These are phyloP conservation scores for Meda fulgida DNA, from an alignment of 2,797 vertebrate genomes.

Conservation along the genomic window DNA sequence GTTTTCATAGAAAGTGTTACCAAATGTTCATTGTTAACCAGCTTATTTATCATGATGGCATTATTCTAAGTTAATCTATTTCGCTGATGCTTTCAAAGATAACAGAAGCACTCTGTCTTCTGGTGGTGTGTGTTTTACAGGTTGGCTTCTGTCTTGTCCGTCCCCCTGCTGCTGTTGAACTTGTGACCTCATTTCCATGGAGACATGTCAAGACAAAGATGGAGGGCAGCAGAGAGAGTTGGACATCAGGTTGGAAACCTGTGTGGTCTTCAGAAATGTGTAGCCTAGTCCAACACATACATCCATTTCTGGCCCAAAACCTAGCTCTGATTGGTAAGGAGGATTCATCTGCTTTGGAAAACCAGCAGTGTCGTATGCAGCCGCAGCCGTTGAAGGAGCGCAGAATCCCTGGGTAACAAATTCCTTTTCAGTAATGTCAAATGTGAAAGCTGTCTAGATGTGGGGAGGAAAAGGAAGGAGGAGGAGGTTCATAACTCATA, in stretches of 20 bases:
- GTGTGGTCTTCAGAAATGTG: constrained; percentile 93
- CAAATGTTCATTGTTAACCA: background rate
- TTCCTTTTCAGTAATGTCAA: constrained; percentile 64
- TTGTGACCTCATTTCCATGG: constrained; percentile 89
- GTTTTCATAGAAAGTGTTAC: background rate
- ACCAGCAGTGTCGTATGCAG: constrained; percentile 70
- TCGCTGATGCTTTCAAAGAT: constrained; percentile 6
- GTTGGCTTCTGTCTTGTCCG: constrained; percentile 78
- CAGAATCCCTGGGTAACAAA: constrained; percentile 60
- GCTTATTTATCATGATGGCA: background rate
- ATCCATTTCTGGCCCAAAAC: constrained; percentile 76
- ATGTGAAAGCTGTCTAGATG: constrained; percentile 70
- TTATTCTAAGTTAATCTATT: background rate
- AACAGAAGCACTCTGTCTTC: constrained; percentile 46
- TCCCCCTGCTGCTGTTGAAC: constrained; percentile 93
- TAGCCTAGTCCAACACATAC: constrained; percentile 82
- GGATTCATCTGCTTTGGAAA: constrained; percentile 80
- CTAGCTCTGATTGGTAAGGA: constrained; percentile 78
- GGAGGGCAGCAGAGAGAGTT: constrained; percentile 94
- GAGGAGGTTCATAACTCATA: constrained; percentile 69
- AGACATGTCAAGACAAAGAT: constrained; percentile 91
- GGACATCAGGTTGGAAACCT: constrained; percentile 86
- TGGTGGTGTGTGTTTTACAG: constrained; percentile 68
- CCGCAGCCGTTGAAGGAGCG: constrained; percentile 56
- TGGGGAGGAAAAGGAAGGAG: constrained; percentile 55